Evolutionary conservation across 2,113 vertebrate species (phyloP).

Genomic region (Meriones unguiculatus): DNA sequence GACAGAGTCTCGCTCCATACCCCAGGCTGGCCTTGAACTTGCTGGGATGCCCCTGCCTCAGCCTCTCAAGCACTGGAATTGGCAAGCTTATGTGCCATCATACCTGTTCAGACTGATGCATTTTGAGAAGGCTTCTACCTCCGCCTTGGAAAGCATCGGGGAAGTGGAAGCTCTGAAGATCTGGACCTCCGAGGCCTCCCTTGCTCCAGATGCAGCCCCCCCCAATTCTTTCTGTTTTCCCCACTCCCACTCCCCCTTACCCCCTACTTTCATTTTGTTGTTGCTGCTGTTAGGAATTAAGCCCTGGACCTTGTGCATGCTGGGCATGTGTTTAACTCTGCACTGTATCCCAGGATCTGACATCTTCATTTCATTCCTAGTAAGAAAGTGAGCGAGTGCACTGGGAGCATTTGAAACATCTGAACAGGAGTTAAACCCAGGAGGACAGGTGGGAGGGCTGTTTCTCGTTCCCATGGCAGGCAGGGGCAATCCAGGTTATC

Average conservation of each 20-base stretch:
- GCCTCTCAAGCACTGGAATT: not conserved
- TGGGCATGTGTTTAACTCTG: too few species aligned
- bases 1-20: not conserved
- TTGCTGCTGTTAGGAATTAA: not conserved
- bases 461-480: not conserved
- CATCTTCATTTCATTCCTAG: not conserved
- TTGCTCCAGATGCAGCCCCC: not conserved
- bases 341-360: not conserved
- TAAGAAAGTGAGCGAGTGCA: not conserved
- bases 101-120: too few species aligned
- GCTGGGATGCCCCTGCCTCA: not conserved
- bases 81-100: not conserved
- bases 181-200: not conserved
- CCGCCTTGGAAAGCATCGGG: not conserved
- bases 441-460: not conserved
- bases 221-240: not conserved
- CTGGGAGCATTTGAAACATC: not conserved
- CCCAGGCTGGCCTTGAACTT: not conserved
- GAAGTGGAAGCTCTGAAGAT: not conserved
- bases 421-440: not conserved
- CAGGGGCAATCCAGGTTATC: not conserved
- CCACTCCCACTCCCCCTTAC: not conserved
- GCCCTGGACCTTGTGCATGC: not conserved
- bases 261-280: not conserved
- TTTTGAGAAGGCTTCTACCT: accelerated